Evolutionary conservation across 2,797 vertebrate genomes (phyloP).

Genomic region (Antrozous pallidus): DNA sequence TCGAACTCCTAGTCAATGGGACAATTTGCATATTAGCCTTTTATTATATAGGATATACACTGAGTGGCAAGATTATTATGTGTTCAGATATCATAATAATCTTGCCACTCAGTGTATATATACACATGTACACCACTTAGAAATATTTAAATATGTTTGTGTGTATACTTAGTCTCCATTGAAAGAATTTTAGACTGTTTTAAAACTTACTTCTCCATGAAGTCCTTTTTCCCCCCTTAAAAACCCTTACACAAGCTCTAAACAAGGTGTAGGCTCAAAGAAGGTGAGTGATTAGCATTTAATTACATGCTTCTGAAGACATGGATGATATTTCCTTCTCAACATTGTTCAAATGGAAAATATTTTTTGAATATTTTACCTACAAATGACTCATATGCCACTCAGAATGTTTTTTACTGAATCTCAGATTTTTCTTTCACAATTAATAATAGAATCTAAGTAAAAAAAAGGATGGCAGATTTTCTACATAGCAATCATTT

Average conservation of each 20-base stretch:
- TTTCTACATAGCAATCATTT: slow-evolving; percentile 37
- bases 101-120: not conserved
- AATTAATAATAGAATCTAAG: slow-evolving; percentile 41
- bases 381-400: slow-evolving; percentile 45
- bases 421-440: slow-evolving; percentile 7
- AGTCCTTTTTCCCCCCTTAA: slow-evolving; percentile 27
- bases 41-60: no score
- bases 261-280: not conserved
- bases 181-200: not conserved
- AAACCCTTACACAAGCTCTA: not conserved
- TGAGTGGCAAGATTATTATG: no score
- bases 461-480: not conserved
- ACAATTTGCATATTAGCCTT: no score
- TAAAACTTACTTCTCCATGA: not conserved
- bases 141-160: not conserved
- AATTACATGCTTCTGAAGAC: slow-evolving; percentile 48
- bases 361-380: slow-evolving; percentile 42
- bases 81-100: no score
- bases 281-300: slow-evolving; percentile 41
- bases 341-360: slow-evolving; percentile 24
- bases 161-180: not conserved
- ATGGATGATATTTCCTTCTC: slow-evolving; percentile 15
- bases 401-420: slow-evolving; percentile 23
- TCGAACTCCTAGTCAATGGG: no score
- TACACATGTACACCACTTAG: not conserved